Conservation (phyloP, 2,888 invertebrate genomes). For the Stegophylla sp. region DNA sequence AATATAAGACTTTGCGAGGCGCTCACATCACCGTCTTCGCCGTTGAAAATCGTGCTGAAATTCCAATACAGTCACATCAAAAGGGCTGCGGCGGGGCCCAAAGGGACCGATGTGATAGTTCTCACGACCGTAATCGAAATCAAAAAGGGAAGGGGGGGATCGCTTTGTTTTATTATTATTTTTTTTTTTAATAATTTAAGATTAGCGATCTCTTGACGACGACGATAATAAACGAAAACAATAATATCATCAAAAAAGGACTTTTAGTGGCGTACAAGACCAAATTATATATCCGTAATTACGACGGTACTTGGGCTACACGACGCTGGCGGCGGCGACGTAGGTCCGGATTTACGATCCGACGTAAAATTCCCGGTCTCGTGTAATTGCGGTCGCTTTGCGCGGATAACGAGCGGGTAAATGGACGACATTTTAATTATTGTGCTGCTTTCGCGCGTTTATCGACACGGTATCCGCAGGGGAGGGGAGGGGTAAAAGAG, state of each 20-base stretch:
- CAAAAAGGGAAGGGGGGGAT: background rate
- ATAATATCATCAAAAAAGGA: slow-evolving; percentile 38
- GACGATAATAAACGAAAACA: slow-evolving; percentile 37
- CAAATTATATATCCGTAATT: slow-evolving; percentile 44
- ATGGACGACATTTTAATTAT: slow-evolving; percentile 47
- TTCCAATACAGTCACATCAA: slow-evolving; percentile 15
- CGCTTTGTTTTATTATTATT: slow-evolving; percentile 5
- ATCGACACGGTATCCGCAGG: background rate
- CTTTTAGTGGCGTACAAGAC: slow-evolving; percentile 27
- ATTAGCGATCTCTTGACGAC: slow-evolving; percentile 9
- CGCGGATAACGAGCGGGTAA: slow-evolving; percentile 42
- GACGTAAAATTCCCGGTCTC: slow-evolving; percentile 31
- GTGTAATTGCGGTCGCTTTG: slow-evolving; percentile 45
- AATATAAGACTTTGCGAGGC: slow-evolving; percentile 27
- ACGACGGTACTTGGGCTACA: slow-evolving; percentile 3
- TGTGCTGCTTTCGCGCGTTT: slow-evolving; percentile 24
- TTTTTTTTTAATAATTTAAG: slow-evolving; percentile 2
- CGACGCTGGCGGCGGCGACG: slow-evolving; percentile 5
- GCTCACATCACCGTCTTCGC: background rate
- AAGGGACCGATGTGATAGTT: slow-evolving; percentile 20
- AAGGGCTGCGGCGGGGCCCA: background rate
- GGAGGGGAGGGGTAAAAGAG: too few species aligned
- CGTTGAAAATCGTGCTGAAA: background rate
- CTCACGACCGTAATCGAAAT: slow-evolving; percentile 16
- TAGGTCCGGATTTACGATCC: slow-evolving; percentile 44